Evolutionary conservation across 2,113 vertebrate genomes (phyloP), one percentile per base, ranked within the genome.

Genomic region (Equus przewalskii): DNA sequence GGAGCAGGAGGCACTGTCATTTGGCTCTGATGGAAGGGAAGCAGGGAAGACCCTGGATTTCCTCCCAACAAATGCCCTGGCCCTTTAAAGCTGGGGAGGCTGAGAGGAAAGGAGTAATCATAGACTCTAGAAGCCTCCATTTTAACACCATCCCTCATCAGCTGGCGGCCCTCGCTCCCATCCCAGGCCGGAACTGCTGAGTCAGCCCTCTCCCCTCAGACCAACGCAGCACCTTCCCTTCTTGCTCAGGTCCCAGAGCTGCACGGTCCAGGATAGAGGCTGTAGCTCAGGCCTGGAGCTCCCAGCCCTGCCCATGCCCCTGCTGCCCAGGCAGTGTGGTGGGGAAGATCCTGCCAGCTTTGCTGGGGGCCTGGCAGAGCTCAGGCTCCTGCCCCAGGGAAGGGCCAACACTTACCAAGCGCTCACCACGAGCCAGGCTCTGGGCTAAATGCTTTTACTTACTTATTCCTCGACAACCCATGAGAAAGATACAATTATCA

Each of bases 151-250:
- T 33, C 72, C 80, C 73, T 92, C 65, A 72, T 96, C 85, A 93
- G 19, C 54, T 79, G 92, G 56, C 89, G 51, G 80, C 58, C 26
- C 2, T 36, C 16, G 58, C 1, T 18, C 64, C 49, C 54, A 36
- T 1, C 36, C 44, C 30, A 28, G 56, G 28, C 46, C 30, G 62
- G 89, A 97, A 96, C 44, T 95, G 92, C 97, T 97, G 97, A 94
- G 88, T 83, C 88, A 28, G 89, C 88, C 84, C 49, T 76, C 60
- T 79, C 6, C 11, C 65, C 75, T 12, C 44, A 21, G 54, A 84
- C 51, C 62, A 90, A n/a, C 86, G 76, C 94, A 96, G 93, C 91
- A 11, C 94, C 92, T 89, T 76, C 92, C 33, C 79, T 44, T 78
- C 58, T 73, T 96, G 56, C 33, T 82, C n/a, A 72, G 78, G 60